These are phyloP conservation scores for Condylura cristata DNA, from an alignment of 2,113 vertebrate genomes.

Conservation along the genomic window DNA sequence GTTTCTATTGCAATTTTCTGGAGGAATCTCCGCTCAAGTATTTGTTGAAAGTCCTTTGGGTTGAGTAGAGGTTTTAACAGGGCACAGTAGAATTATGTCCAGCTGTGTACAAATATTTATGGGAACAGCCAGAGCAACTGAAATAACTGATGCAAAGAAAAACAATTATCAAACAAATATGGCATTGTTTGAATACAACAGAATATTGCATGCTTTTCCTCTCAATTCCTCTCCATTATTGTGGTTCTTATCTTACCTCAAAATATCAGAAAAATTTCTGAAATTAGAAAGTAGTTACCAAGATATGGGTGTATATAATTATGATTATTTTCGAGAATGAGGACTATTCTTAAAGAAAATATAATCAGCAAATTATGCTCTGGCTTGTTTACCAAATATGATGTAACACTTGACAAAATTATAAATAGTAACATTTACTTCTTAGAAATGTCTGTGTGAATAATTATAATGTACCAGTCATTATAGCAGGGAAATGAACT, in stretches of 20 bases:
- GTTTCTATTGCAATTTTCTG: conserved; percentile 53
- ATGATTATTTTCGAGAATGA: background rate
- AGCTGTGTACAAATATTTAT: conserved; percentile 31
- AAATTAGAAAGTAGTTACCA: background rate
- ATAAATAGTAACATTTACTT: background rate
- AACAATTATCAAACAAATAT: conserved; percentile 5
- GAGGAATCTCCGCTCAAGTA: conserved; percentile 18
- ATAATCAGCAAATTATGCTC: background rate
- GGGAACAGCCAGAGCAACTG: background rate
- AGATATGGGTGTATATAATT: background rate
- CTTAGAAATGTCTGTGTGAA: background rate
- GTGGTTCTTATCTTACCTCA: background rate
- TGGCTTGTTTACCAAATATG: background rate
- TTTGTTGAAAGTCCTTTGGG: background rate
- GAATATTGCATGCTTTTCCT: background rate
- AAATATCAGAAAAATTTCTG: conserved; percentile 5
- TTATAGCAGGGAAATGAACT: background rate
- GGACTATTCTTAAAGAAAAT: background rate
- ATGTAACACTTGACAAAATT: background rate
- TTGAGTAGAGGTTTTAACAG: conserved; percentile 5
- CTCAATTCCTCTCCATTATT: background rate
- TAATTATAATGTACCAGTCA: conserved; percentile 3
- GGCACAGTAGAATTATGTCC: conserved; percentile 16
- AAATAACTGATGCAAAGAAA: conserved; percentile 47
- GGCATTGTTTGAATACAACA: conserved; percentile 25